Evolutionary conservation across 2,888 invertebrate species (phyloP), one percentile per base, ranked within the genome.

Genomic region (Pelosia muscerda): DNA sequence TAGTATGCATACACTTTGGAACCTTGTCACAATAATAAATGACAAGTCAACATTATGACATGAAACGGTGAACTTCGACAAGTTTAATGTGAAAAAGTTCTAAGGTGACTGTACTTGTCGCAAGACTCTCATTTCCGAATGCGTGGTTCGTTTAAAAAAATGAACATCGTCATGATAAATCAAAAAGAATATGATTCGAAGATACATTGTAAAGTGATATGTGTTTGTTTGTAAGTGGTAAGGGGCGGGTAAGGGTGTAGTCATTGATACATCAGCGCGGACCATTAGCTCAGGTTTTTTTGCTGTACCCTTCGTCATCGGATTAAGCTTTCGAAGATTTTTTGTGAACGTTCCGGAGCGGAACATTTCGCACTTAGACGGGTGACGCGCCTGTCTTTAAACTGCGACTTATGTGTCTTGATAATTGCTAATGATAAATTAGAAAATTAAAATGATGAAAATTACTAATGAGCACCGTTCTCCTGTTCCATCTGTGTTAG

Each of bases 301-400:
- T 81, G 75, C 72, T 61, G 66, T 42, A 60, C 72, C 77, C 78
- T 73, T 80, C 84, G 75, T 81, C 82, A 77, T 77, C 75, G 86
- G 81, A 83, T 84, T 83, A 84, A 82, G 75, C 79, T 79, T 81
- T 83, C 77, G 80, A 78, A 76, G 82, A n/a, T 86, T 84, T 86
- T 80, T 78, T 76, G 76, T 77, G 76, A 71, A 66, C 70, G 78
- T 70, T 75, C 74, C 74, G 74, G 75, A 80, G 75, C 74, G 71
- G 78, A 81, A 83, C 82, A 85, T 87, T 89, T 88, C 85, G 89
- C 89, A 86, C 86, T 86, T 79, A 81, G 76, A 68, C 73, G 63
- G 42, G 66, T 69, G 68, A 69, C 74, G 23, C 55, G 28, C 71
- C 58, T 57, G 65, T 62, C 59, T 70, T 67, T 57, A 72, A 34